These are phyloP conservation scores for Drosophila rellima DNA, from an alignment of 2,888 invertebrate species.

Conservation along the genomic window DNA sequence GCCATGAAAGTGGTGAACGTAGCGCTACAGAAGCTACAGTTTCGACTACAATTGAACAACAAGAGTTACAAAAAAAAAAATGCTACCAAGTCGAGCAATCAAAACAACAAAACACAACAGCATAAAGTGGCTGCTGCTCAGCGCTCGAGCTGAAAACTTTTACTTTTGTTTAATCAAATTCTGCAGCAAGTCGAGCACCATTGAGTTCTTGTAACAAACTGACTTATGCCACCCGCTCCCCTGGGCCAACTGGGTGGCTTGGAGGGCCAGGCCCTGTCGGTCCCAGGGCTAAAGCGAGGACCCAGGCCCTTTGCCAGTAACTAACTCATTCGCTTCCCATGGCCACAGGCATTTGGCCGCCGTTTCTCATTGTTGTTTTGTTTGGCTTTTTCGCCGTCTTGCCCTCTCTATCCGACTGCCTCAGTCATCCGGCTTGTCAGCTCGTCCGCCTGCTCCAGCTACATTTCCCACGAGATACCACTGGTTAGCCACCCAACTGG, in stretches of 20 bases:
- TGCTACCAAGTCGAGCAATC: conserved; percentile 49
- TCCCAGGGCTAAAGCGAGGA: conserved; percentile 23
- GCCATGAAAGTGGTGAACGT: conserved; percentile 62
- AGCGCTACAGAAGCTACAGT: conserved; percentile 44
- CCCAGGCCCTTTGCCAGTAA: conserved; percentile 45
- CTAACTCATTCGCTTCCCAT: conserved; percentile 54
- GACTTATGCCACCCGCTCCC: conserved; percentile 24
- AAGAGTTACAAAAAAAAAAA: conserved; percentile 21
- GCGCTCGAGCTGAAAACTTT: conserved; percentile 71
- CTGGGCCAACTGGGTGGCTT: background rate
- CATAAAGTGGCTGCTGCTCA: conserved; percentile 49
- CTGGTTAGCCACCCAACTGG: conserved; percentile 65
- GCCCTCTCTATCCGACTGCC: conserved; percentile 7
- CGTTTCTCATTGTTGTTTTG: conserved; percentile 57
- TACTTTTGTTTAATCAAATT: conserved; percentile 81
- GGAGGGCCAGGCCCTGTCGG: background rate
- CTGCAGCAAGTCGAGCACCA: conserved; percentile 72
- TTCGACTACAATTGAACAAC: conserved; percentile 40
- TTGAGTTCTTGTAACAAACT: conserved; percentile 69
- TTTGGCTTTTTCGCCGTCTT: conserved; percentile 45
- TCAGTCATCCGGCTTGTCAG: conserved; percentile 4
- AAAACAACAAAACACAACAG: conserved; percentile 45
- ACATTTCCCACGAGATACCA: conserved; percentile 66
- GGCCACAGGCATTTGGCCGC: conserved; percentile 50
- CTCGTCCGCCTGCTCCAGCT: conserved; percentile 6